phyloP scores from a whole-genome alignment of 2,113 vertebrate genomes.

The Mohoua ochrocephala region DNA sequence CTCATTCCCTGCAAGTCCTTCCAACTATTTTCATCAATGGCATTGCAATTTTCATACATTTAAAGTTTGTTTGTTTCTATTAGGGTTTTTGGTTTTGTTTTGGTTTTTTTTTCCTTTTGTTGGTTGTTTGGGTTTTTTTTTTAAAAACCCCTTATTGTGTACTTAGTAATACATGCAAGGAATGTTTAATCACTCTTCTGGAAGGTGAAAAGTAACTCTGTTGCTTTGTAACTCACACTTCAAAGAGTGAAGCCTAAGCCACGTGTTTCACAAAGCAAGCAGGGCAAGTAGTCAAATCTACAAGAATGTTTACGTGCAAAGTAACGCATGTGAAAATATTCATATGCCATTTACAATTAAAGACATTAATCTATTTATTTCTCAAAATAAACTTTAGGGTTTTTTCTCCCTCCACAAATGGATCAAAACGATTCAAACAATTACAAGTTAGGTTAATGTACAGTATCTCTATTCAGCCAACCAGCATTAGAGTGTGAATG shows the following conservation, averaged over 20 bases:
- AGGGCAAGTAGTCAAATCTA: background rate
- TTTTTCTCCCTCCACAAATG: background rate
- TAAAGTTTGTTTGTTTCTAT: background rate
- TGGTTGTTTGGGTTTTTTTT: background rate
- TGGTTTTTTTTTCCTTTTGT: background rate
- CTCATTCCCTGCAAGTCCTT: background rate
- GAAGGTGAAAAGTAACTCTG: background rate
- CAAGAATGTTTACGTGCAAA: background rate
- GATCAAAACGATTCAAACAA: background rate
- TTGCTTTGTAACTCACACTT: background rate
- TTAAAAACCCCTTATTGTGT: background rate
- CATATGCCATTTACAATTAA: background rate
- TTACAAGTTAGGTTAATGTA: background rate
- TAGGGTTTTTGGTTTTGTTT: background rate
- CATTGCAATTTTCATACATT: background rate
- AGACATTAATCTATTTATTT: background rate
- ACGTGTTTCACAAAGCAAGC: background rate
- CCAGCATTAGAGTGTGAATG: background rate
- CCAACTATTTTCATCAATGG: background rate
- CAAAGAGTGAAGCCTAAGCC: background rate
- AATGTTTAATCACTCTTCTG: background rate
- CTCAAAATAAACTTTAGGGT: background rate
- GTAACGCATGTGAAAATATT: background rate
- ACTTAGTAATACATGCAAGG: background rate
- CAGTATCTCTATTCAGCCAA: background rate